A percentile compares a stretch with the other conserved stretches of the same genome.
These are phyloP conservation scores for Nymphalis urticae DNA, from an alignment of 2,888 invertebrate genomes.

Conservation along the genomic window DNA sequence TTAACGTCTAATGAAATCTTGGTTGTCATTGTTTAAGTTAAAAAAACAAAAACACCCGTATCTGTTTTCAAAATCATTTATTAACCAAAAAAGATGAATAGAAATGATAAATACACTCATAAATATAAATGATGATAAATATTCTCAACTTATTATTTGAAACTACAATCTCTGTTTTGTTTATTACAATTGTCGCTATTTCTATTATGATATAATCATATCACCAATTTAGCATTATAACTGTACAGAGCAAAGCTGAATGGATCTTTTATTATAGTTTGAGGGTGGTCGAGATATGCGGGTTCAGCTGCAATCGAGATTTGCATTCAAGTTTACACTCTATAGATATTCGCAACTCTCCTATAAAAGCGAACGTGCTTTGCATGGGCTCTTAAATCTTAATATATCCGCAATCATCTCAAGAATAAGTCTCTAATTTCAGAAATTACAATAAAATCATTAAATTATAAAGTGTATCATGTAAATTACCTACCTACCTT, in stretches of 20 bases:
- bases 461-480: too few species aligned
- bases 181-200: too few species aligned
- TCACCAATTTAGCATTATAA: not conserved
- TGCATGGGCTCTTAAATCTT: slow-evolving; percentile 43
- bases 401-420: slow-evolving; percentile 53
- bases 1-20: too few species aligned
- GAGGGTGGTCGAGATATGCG: slow-evolving; percentile 75
- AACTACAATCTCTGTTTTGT: too few species aligned
- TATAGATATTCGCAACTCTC: slow-evolving; percentile 44
- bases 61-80: too few species aligned
- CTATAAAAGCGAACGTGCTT: slow-evolving; percentile 57
- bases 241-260: slow-evolving; percentile 18
- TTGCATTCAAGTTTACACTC: slow-evolving; percentile 43
- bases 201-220: not conserved
- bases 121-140: too few species aligned
- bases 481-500: too few species aligned
- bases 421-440: slow-evolving; percentile 19
- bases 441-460: not conserved
- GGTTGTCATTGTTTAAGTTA: too few species aligned
- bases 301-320: slow-evolving; percentile 71
- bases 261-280: slow-evolving; percentile 51
- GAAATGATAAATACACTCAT: too few species aligned
- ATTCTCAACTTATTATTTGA: too few species aligned
- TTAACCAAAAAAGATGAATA: too few species aligned
- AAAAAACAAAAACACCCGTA: too few species aligned